These are phyloP conservation scores for Agelastica alni DNA, from an alignment of 2,888 invertebrate species.

Conservation along the genomic window DNA sequence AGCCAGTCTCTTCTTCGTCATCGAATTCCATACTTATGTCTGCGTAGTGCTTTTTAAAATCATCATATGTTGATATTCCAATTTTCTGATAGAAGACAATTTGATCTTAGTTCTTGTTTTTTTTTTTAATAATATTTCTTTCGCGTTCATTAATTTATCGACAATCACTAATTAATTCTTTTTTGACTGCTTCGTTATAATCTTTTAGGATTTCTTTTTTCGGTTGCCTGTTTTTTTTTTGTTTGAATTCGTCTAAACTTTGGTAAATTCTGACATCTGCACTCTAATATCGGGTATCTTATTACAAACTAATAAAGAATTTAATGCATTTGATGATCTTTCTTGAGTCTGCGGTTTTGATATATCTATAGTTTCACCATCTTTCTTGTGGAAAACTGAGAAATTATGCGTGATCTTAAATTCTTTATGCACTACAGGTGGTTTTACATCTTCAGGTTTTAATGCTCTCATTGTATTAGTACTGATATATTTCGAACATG, in stretches of 20 bases:
- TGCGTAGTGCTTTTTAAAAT: conserved; percentile 34
- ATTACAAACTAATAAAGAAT: conserved; percentile 37
- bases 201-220: conserved; percentile 42
- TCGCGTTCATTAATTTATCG: conserved; percentile 33
- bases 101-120: background rate
- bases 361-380: conserved; percentile 27
- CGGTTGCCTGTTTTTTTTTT: conserved; percentile 33
- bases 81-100: conserved; percentile 13
- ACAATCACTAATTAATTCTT: conserved; percentile 39
- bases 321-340: conserved; percentile 26
- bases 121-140: conserved; percentile 18
- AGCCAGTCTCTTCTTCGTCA: conserved; percentile 22
- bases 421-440: conserved; percentile 36
- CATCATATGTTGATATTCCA: conserved; percentile 21
- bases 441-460: conserved; percentile 28
- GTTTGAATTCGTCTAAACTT: conserved; percentile 41
- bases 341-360: background rate
- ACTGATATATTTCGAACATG: conserved; percentile 31
- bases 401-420: conserved; percentile 40
- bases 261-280: conserved; percentile 40
- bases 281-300: conserved; percentile 41
- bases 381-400: conserved; percentile 35
- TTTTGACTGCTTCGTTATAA: conserved; percentile 45
- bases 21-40: conserved; percentile 38
- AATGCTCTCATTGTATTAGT: conserved; percentile 30